Base-by-base conservation (phyloP, 2,888 invertebrate genomes). In the Teleogryllus oceanicus region DNA sequence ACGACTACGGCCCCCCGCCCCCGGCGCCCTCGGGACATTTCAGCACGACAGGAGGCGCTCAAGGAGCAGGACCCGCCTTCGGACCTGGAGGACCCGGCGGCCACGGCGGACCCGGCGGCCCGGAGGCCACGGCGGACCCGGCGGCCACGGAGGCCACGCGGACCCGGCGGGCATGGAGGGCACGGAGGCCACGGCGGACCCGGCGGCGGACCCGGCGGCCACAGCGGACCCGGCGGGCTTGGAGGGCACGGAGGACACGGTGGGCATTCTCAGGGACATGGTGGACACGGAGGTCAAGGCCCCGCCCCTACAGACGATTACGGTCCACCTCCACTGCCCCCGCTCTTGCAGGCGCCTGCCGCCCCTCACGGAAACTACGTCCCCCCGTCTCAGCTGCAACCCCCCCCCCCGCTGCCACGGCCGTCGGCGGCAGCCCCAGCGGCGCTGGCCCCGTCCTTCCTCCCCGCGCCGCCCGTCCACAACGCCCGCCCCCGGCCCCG, bases 1-100 rank as follows among this genome's bases (percentile, higher is more conserved):
- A 85, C 78, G 83, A 85, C 10, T 85, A 85, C 82, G 82, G 84
- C 16, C 85, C 85, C 78, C 82, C 84, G 79, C 84, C 85, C 49
- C 74, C 77, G 21, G 51, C 79, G 16, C 21, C 75, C 37, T 21
- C 62, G 20, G 37, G 24, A 62, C 16, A 24, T 51, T 76, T 74
- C 21, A 16, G n/a, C 21, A 10, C 78, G 74, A 20, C 79, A n/a
- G 12, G 50, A 78, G 24, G 37, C 37, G 37, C 37, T 37, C 37
- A 37, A 8, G 37, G 37, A 5, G 8, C 77, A 49, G n/a, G 50
- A 50, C n/a, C 75, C 20, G 5, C 51, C 51, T 2, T 75, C 50
- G 11, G 78, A 51, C n/a, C 74, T 75, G 16, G 75, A 76, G 50
- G 16, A 75, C 16, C 49, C 50, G 11, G 18, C 20, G 11, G 16